Evolutionary conservation across 2,113 vertebrate species (phyloP).

Genomic region (Clarias batrachus): DNA sequence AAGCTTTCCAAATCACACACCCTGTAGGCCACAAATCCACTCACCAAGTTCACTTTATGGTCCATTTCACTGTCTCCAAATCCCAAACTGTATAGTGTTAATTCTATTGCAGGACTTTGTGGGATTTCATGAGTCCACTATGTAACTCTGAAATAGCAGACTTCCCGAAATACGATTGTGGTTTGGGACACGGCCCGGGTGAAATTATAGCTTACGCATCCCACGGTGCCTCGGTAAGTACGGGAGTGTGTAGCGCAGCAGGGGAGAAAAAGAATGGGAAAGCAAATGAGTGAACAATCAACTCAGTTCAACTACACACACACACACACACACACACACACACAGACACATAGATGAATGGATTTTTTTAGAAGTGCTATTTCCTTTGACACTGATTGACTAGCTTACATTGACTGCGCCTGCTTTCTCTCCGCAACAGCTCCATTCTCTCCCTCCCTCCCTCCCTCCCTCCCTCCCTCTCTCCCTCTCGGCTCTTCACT

Average conservation of each 20-base stretch:
- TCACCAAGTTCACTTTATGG: background rate
- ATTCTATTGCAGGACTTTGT: background rate
- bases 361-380: constrained; percentile 19
- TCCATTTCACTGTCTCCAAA: background rate
- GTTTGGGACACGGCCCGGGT: constrained; percentile 1
- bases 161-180: constrained; percentile 4
- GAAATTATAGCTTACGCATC: constrained; percentile 38
- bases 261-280: constrained; percentile 13
- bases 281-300: constrained; percentile 53
- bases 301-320: background rate
- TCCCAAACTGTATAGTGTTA: background rate
- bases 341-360: constrained; percentile 15
- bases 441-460: constrained; percentile 1
- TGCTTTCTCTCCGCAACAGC: background rate
- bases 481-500: background rate
- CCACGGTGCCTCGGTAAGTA: constrained; percentile 8
- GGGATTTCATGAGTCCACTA: background rate
- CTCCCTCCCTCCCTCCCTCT: background rate
- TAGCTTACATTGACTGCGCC: constrained; percentile 13
- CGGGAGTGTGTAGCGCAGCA: background rate
- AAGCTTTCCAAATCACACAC: background rate
- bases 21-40: background rate
- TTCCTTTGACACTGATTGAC: constrained; percentile 46
- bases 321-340: constrained; percentile 37
- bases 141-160: constrained; percentile 11